Base-by-base conservation (phyloP, 2,797 vertebrate genomes). In the Neostethus bicornis region DNA sequence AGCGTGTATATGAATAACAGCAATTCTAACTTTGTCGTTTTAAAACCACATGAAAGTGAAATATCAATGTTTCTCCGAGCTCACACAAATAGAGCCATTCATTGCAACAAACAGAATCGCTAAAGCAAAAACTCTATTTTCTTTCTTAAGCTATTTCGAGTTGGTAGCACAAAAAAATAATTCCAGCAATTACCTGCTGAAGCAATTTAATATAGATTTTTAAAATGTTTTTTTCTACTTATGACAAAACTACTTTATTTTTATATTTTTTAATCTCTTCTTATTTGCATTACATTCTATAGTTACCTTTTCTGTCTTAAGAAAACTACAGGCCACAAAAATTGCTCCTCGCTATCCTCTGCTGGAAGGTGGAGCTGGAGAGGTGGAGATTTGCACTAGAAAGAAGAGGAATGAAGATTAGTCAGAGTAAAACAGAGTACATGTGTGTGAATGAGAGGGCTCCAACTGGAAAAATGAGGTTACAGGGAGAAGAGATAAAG, bases 291-390 rank as follows among this genome's bases (percentile, higher is more conserved):
- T 34, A 54, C 42, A 8, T 56, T 23, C 43, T 23, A 55, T 32
- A 24, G 47, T 35, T 60, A 44, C 55, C 47, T 35, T 38, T 77
- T 34, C 26, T 50, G 23, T 50, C 37, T 23, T 32, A 26, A 38
- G 49, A 43, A 43, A 68, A 70, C 53, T 49, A 58, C 49, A 48
- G 14, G n/a, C 16, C 8, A 61, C 45, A 67, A 50, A 70, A 70
- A 13, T 61, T 54, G 13, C 51, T 54, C 34, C 34, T 50, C 35
- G 17, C 65, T 37, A 12, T 60, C 41, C 25, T 61, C 50, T 56
- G 32, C 47, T 24, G 24, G 19, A 13, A n/a, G n/a, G n/a, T n/a
- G n/a, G n/a, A n/a, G n/a, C n/a, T n/a, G n/a, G n/a, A n/a, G n/a
- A n/a, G n/a, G n/a, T n/a, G n/a, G n/a, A n/a, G n/a, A n/a, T n/a